These are phyloP conservation scores for Calephelis virginiensis DNA, from an alignment of 1,140 invertebrate genomes.

Conservation along the genomic window DNA sequence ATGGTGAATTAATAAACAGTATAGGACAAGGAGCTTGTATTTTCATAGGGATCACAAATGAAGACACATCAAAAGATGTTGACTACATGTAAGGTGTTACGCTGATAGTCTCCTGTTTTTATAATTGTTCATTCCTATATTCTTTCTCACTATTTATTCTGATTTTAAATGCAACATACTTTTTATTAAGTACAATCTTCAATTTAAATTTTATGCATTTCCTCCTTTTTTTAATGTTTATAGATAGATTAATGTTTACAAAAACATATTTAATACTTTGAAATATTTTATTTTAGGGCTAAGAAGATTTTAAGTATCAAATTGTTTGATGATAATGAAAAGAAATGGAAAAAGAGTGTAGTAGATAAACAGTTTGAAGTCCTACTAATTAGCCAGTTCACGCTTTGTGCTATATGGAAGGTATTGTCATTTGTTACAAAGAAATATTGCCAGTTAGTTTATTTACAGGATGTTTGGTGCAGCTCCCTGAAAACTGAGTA, in stretches of 20 bases:
- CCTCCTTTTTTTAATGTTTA: no score
- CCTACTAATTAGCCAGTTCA: constrained; percentile 91
- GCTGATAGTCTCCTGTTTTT: background rate
- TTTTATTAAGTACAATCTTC: no score
- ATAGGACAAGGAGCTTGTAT: constrained; percentile 93
- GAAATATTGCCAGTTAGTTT: no score
- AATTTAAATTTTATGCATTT: no score
- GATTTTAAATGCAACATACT: no score
- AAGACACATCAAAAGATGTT: constrained; percentile 88
- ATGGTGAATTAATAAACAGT: constrained; percentile 87
- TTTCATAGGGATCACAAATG: constrained; percentile 89
- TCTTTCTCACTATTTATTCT: no score
- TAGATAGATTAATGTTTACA: no score
- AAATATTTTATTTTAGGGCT: constrained; percentile 20
- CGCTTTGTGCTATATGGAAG: constrained; percentile 90
- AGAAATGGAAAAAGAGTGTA: constrained; percentile 89
- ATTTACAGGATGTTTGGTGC: no score
- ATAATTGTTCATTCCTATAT: no score
- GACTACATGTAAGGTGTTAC: constrained; percentile 88
- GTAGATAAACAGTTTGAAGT: constrained; percentile 87
- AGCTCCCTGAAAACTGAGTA: background rate
- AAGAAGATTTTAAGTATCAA: constrained; percentile 70
- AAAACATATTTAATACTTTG: no score
- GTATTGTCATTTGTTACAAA: constrained; percentile 52
- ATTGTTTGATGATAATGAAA: constrained; percentile 89